Evolutionary conservation across 1,140 invertebrate genomes (phyloP), one percentile per base, ranked within the genome.

Genomic region (Lepidurus arcticus): DNA sequence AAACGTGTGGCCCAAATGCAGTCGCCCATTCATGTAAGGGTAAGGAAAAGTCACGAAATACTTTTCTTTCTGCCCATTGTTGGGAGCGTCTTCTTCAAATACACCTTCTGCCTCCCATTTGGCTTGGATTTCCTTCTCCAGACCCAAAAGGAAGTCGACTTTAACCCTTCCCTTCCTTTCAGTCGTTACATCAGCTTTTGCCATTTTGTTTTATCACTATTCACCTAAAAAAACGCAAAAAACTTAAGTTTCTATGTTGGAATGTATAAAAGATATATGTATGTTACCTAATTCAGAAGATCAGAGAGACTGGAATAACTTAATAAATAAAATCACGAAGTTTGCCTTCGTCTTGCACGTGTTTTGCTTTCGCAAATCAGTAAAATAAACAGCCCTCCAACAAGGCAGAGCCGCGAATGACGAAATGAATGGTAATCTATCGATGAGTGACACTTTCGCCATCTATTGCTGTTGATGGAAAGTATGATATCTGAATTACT

Each of bases 11-110:
- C 98, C 98, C 75, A 99, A 87, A 89, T 99, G 98, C 76, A 99
- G 89, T 73, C 93, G 89, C 42, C 98, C 98, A 90, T 99, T 99
- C 98, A 99, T 99, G 83, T 99, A 99, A 0, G 98, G 98, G 88
- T 92, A 99, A 5, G 98, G 98, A 88, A 99, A 99, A 9, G 95
- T 98, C 13, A 91, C 92, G 47, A 98, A 87, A 84, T 93, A 99
- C 83, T 99, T 99, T 80, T 95, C 93, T 83, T 92, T 80, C 21
- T 34, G n/a, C 43, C 80, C 47, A 16, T 73, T 74, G 45, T 75
- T 74, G 0, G 93, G 92, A 34, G 93, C 93, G 88, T 97, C 90
- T 16, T 88, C 85, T 87, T 97, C 92, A 84, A 92, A 93, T 7
- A 94, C 88, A 82, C 92, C 92, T 43, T 91, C 88, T 65, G 86